Evolutionary conservation across 2,888 invertebrate genomes (phyloP).

Genomic region (Candidula unifasciata): DNA sequence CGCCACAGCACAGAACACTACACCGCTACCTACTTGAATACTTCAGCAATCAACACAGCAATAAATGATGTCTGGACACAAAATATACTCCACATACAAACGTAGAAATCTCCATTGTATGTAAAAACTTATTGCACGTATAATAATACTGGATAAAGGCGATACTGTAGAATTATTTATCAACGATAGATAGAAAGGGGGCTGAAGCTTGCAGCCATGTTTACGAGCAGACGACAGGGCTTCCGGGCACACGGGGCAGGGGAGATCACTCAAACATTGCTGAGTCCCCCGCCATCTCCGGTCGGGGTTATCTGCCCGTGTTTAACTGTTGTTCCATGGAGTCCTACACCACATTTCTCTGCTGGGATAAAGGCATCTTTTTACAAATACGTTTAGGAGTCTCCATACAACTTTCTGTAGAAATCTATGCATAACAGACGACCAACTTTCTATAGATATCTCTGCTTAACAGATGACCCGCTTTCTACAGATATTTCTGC

Average conservation of each 20-base stretch:
- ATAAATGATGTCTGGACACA: not conserved
- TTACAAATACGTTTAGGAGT: too few relatives aligned
- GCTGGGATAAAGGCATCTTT: too few relatives aligned
- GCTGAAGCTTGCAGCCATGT: conserved; percentile 38
- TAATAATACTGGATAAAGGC: not conserved
- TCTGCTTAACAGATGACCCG: too few relatives aligned
- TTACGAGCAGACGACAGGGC: conserved; percentile 36
- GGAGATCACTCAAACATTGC: not conserved
- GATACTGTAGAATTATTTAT: too few relatives aligned
- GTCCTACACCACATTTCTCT: not conserved
- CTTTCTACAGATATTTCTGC: too few relatives aligned
- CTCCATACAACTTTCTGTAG: too few relatives aligned
- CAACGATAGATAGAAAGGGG: not conserved
- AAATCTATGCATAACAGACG: too few relatives aligned
- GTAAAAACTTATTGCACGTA: not conserved
- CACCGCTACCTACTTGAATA: not conserved
- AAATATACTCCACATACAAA: not conserved
- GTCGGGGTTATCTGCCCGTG: not conserved
- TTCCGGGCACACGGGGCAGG: conserved; percentile 24
- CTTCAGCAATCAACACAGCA: not conserved
- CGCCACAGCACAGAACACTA: too few relatives aligned
- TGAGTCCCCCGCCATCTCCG: too few relatives aligned
- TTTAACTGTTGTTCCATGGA: not conserved
- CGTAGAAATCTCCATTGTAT: not conserved
- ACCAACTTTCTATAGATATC: too few relatives aligned